Base-by-base conservation (phyloP, 2,113 vertebrate genomes). In the Eulemur rufifrons region DNA sequence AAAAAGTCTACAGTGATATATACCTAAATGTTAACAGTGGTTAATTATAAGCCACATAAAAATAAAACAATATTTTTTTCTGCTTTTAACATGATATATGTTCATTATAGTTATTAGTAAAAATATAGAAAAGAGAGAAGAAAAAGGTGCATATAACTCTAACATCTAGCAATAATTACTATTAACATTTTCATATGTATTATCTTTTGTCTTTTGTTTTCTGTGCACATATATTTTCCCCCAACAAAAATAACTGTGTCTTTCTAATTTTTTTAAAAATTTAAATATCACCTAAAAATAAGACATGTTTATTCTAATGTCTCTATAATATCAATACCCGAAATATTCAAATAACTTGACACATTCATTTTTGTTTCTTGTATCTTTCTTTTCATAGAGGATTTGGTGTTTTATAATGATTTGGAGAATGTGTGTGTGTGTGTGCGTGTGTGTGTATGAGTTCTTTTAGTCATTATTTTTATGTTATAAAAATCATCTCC, bases 11-110 rank as follows among this genome's bases (percentile, higher is more conserved):
- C 32, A 87, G 17, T 74, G 32, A 76, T 47, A 91, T 29, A 9
- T 1, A 47, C 47, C 25, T 83, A 73, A 84, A 74, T 88, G 23
- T 91, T 93, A 84, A 74, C 1, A 54, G n/a, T 83, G 23, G 18
- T 88, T 84, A 83, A 81, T 27, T 95, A 84, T 66, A 81, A 83
- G 10, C 21, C 68, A 74, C 11, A 94, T 94, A 90, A 73, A 86
- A 95, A 89, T 39, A 73, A 89, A 84, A 64, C 29, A 86, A 76
- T 69, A 3, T 69, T 84, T 63, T 69, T 77, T 89, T 47, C 14
- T 66, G 1, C 86, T 93, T 71, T 32, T 39, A 77, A 82, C 94
- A 61, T 56, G 61, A 64, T 77, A 45, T 23, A 32, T 84, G 32
- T 69, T 68, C 21, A 68, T 47, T 78, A 68, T 18, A 83, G 32